A percentile compares a stretch with the other conserved stretches of the same genome.
phyloP scores from a whole-genome alignment of 2,888 invertebrate genomes.

The Drosophila infuscata region DNA sequence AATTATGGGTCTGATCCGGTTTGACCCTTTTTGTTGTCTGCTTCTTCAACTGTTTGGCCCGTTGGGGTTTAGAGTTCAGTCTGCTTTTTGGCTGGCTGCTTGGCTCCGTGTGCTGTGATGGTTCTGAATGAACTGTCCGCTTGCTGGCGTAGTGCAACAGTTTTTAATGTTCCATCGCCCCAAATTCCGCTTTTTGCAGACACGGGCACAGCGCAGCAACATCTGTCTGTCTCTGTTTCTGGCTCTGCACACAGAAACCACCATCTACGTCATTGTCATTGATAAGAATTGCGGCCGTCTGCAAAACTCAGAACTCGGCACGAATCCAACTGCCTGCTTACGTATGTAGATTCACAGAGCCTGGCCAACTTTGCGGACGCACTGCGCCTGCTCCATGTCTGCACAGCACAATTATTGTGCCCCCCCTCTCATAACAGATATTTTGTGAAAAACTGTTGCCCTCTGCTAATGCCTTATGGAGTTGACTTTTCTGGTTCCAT shows the following conservation, averaged over 20 bases:
- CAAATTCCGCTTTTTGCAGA: slow-evolving; percentile 72
- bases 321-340: slow-evolving; percentile 54
- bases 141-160: slow-evolving; percentile 78
- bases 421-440: neutral
- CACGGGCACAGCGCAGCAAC: slow-evolving; percentile 36
- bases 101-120: slow-evolving; percentile 73
- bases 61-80: slow-evolving; percentile 1
- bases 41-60: slow-evolving; percentile 5
- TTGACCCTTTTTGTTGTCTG: slow-evolving; percentile 34
- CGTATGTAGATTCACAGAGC: slow-evolving; percentile 58
- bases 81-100: slow-evolving; percentile 29
- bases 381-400: slow-evolving; percentile 67
- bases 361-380: slow-evolving; percentile 16
- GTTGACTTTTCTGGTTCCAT: slow-evolving; percentile 6
- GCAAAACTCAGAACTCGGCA: slow-evolving; percentile 16
- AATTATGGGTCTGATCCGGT: slow-evolving; percentile 38
- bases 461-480: neutral
- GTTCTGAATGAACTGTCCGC: slow-evolving; percentile 83
- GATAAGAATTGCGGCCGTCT: slow-evolving; percentile 70
- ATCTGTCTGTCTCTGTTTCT: slow-evolving; percentile 10
- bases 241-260: slow-evolving; percentile 51
- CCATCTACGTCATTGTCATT: slow-evolving; percentile 76
- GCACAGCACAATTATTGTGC: slow-evolving; percentile 40
- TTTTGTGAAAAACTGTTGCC: slow-evolving; percentile 9
- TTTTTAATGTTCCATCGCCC: slow-evolving; percentile 82